Evolutionary conservation across 2,888 invertebrate species (phyloP).

Genomic region (Melinopterus prodromus): DNA sequence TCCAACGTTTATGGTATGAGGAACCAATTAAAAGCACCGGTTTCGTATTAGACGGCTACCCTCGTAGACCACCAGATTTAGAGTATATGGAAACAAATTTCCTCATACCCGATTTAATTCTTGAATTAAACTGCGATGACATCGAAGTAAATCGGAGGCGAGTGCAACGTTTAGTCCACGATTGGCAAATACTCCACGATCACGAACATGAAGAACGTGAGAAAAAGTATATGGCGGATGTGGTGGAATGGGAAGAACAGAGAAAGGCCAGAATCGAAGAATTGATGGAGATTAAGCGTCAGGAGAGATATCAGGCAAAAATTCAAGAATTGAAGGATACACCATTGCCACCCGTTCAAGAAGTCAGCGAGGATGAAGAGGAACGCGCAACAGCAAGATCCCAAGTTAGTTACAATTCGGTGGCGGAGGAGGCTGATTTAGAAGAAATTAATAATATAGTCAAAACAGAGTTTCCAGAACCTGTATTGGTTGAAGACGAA

Average conservation of each 20-base stretch:
- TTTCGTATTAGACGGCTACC: constrained; percentile 70
- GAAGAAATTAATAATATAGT: constrained; percentile 59
- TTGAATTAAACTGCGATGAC: constrained; percentile 61
- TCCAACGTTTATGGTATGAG: constrained; percentile 63
- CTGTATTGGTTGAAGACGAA: constrained; percentile 61
- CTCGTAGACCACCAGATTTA: constrained; percentile 65
- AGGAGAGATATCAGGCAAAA: constrained; percentile 51
- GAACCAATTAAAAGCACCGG: constrained; percentile 63
- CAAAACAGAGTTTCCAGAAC: constrained; percentile 60
- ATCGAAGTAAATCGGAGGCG: constrained; percentile 47
- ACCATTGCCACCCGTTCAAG: constrained; percentile 19
- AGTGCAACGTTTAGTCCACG: constrained; percentile 43
- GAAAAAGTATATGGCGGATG: constrained; percentile 40
- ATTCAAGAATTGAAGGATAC: constrained; percentile 37
- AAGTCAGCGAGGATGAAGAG: constrained; percentile 36
- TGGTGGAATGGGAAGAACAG: constrained; percentile 49
- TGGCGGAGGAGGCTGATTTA: constrained; percentile 63
- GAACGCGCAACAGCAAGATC: constrained; percentile 42
- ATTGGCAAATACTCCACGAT: constrained; percentile 58
- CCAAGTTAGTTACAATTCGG: constrained; percentile 58
- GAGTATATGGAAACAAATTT: constrained; percentile 63
- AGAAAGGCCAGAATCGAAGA: constrained; percentile 47
- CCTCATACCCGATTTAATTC: constrained; percentile 67
- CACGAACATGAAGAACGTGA: constrained; percentile 49
- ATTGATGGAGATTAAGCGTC: constrained; percentile 51